Conservation (phyloP, 1,140 invertebrate species). For the Calliopsis andreniformis region DNA sequence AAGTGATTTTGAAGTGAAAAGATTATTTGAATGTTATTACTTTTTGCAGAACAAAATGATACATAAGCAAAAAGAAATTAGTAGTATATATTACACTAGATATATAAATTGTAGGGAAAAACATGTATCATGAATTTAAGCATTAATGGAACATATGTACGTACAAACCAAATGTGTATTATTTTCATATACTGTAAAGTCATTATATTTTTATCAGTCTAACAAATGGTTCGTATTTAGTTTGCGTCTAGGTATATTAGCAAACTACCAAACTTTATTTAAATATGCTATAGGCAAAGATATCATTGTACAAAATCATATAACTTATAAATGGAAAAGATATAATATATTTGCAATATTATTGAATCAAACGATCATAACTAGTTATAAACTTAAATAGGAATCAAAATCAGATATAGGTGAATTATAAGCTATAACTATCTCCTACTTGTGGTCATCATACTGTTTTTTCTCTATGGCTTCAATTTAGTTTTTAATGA, state of each 20-base stretch:
- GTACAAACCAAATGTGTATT: slow-evolving; percentile 54
- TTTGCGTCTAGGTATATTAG: slow-evolving; percentile 34
- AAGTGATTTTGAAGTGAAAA: not conserved
- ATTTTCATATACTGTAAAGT: slow-evolving; percentile 52
- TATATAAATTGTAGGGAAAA: slow-evolving; percentile 15
- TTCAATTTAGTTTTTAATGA: not conserved
- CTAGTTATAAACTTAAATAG: slow-evolving; percentile 11
- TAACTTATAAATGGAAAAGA: slow-evolving; percentile 10
- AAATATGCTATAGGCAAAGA: slow-evolving; percentile 12
- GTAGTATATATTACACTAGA: slow-evolving; percentile 19
- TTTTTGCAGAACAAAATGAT: slow-evolving; percentile 7
- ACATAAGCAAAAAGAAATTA: slow-evolving; percentile 4
- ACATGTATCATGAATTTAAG: slow-evolving; percentile 32
- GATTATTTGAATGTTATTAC: slow-evolving; percentile 2
- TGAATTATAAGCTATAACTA: not conserved
- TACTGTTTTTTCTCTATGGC: not conserved
- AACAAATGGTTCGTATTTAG: slow-evolving; percentile 27
- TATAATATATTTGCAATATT: slow-evolving; percentile 32
- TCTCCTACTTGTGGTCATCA: not conserved
- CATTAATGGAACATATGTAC: slow-evolving; percentile 53
- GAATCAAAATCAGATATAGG: slow-evolving; percentile 1
- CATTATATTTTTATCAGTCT: slow-evolving; percentile 46
- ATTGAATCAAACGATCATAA: slow-evolving; percentile 9
- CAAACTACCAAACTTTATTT: slow-evolving; percentile 33
- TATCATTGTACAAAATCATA: slow-evolving; percentile 33